phyloP scores from a whole-genome alignment of 1,140 invertebrate species.

The Diabrotica virgifera region DNA sequence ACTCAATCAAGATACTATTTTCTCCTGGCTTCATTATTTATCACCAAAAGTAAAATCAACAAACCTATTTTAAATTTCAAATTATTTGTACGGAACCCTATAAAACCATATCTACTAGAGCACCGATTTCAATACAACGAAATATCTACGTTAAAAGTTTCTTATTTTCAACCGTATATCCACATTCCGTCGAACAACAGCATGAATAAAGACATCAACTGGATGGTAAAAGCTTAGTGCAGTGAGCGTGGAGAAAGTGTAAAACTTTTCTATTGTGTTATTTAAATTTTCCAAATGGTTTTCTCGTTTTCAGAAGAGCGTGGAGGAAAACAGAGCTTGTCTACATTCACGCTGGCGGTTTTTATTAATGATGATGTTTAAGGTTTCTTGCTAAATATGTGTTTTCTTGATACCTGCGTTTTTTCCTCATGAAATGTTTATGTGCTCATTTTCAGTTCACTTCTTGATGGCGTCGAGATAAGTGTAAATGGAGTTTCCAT shows the following conservation, averaged over 20 bases:
- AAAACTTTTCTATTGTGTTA: background rate
- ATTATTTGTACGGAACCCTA: too few species aligned
- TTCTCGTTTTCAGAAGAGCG: background rate
- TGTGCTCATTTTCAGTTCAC: background rate
- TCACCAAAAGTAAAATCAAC: too few species aligned
- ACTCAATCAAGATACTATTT: too few species aligned
- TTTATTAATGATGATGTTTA: background rate
- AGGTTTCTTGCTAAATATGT: background rate
- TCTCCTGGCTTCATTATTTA: too few species aligned
- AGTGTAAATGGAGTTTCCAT: constrained; percentile 2
- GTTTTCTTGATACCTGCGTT: background rate
- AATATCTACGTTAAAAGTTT: too few species aligned
- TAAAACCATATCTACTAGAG: too few species aligned
- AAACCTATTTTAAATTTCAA: too few species aligned
- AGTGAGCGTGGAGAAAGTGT: background rate
- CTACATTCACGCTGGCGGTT: background rate
- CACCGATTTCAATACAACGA: too few species aligned
- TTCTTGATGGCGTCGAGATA: constrained; percentile 1
- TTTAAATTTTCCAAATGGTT: background rate
- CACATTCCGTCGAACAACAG: background rate
- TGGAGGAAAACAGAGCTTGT: background rate
- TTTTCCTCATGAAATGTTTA: background rate
- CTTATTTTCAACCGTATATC: background rate
- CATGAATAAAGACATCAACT: background rate
- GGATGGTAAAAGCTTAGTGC: background rate